phyloP scores from a whole-genome alignment of 2,888 invertebrate species.

The Stratiomys singularior region DNA sequence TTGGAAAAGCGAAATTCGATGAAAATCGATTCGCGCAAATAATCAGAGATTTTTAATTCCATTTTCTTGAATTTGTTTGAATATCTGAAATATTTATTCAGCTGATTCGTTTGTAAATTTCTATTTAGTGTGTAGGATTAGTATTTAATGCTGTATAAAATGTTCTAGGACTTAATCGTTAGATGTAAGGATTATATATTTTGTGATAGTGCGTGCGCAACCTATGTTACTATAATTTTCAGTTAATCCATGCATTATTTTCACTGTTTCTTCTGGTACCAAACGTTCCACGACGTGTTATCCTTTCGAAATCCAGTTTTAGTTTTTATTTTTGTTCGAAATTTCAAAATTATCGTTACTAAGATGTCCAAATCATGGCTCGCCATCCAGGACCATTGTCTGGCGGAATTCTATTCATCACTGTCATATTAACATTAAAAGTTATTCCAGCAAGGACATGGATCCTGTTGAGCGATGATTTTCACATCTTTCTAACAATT shows the following conservation, averaged over 20 bases:
- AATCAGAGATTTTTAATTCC: neutral
- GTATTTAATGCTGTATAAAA: conserved; percentile 25
- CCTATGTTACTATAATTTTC: conserved; percentile 12
- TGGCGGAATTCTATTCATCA: too few species aligned
- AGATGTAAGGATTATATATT: conserved; percentile 1
- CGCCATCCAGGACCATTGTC: neutral
- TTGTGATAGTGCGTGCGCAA: conserved; percentile 47
- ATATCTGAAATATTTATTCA: conserved; percentile 32
- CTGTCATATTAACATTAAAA: too few species aligned
- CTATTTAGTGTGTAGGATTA: neutral
- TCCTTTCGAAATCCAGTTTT: too few species aligned
- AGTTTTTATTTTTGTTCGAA: too few species aligned
- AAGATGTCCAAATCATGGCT: conserved; percentile 39
- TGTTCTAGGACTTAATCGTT: neutral
- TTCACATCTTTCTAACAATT: conserved; percentile 41
- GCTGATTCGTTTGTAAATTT: conserved; percentile 29
- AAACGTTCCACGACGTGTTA: neutral
- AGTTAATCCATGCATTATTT: conserved; percentile 9
- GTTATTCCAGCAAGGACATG: too few species aligned
- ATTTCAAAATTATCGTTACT: conserved; percentile 1
- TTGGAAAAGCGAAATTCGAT: neutral
- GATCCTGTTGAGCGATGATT: conserved; percentile 19
- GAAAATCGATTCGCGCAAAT: neutral
- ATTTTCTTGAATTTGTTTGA: conserved; percentile 27
- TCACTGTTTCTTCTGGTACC: neutral